Conservation (phyloP, 2,113 vertebrate genomes). For the Neoarius graeffei region DNA sequence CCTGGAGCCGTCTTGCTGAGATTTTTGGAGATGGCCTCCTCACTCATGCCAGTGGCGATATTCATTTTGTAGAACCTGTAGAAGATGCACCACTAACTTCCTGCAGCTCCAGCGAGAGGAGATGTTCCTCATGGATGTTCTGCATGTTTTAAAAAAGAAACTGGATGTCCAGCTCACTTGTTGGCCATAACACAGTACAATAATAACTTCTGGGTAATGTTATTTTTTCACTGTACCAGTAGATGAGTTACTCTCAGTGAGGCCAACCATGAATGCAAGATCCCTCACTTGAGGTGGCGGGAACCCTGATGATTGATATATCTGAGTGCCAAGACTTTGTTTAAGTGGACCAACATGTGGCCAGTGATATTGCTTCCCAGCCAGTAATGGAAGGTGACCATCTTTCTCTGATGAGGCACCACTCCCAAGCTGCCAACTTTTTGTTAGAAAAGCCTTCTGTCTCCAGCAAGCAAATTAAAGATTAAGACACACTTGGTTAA, state of each 20-base stretch:
- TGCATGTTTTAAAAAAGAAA: background rate
- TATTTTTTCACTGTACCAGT: too few species aligned
- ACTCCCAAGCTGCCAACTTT: background rate
- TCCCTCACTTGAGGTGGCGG: too few species aligned
- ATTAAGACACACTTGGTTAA: background rate
- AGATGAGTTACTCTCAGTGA: too few species aligned
- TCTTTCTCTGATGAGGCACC: background rate
- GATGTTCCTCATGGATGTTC: background rate
- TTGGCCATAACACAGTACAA: background rate
- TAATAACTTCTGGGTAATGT: too few species aligned
- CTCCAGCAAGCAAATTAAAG: background rate
- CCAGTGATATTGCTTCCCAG: background rate
- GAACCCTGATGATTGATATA: too few species aligned
- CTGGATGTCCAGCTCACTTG: background rate
- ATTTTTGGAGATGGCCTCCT: background rate
- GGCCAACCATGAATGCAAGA: too few species aligned
- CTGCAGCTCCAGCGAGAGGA: background rate
- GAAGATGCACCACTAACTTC: background rate
- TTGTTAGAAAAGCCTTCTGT: background rate
- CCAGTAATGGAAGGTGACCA: too few species aligned
- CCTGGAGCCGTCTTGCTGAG: background rate
- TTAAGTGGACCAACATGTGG: background rate
- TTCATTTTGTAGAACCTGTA: background rate
- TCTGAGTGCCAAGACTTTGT: background rate
- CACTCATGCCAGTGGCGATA: background rate